These are phyloP conservation scores for Conus canariensis DNA, from an alignment of 2,888 invertebrate species.

Conservation along the genomic window DNA sequence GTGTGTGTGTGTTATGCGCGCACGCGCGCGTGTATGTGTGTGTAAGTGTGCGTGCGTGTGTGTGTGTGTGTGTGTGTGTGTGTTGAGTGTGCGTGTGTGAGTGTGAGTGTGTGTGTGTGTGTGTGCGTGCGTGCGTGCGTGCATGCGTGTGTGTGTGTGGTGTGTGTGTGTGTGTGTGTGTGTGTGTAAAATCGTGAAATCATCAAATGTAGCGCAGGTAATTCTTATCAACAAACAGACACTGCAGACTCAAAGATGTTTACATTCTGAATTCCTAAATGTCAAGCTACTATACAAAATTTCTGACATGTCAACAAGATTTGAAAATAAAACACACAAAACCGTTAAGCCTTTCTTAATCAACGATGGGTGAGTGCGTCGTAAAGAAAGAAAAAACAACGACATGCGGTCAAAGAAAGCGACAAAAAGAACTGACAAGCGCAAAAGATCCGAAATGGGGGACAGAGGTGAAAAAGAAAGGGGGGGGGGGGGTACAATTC, in stretches of 20 bases:
- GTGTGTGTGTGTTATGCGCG: background rate
- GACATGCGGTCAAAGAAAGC: background rate
- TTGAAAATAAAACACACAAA: background rate
- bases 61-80: background rate
- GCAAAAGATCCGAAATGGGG: background rate
- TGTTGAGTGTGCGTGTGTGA: background rate
- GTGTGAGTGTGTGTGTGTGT: background rate
- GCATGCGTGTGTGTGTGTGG: background rate
- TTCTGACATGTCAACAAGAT: background rate
- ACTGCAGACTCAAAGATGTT: too few relatives aligned
- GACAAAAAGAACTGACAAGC: background rate
- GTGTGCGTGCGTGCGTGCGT: background rate
- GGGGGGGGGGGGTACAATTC: too few relatives aligned
- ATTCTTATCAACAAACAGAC: too few relatives aligned
- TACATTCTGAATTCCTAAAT: too few relatives aligned
- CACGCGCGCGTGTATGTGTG: background rate
- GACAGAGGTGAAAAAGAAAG: accelerated
- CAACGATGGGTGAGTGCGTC: too few relatives aligned
- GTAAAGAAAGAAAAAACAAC: too few relatives aligned
- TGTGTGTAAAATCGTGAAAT: background rate
- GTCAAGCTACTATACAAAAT: too few relatives aligned
- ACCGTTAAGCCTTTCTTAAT: too few relatives aligned
- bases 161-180: conserved; percentile 1
- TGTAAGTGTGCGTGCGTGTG: background rate
- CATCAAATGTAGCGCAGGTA: too few relatives aligned